Evolutionary conservation across 2,888 invertebrate genomes (phyloP).

Genomic region (Nymphalis polychloros): DNA sequence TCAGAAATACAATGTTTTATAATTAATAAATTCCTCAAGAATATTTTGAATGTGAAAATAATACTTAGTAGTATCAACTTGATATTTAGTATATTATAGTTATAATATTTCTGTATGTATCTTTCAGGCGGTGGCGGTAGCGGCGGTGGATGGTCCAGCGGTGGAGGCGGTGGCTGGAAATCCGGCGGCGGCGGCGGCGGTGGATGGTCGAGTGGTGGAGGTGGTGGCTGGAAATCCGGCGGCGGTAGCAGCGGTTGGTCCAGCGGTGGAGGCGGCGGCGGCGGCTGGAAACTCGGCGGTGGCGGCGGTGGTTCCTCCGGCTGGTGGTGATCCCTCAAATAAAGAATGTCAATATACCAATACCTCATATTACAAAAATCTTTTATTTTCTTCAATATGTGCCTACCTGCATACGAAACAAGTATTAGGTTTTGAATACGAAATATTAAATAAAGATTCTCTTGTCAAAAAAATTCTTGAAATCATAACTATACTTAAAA

Average conservation of each 20-base stretch:
- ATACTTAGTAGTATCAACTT: no score
- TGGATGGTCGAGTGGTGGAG: conserved; percentile 40
- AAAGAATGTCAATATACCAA: conserved; percentile 62
- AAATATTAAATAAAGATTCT: no score
- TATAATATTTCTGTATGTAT: conserved; percentile 21
- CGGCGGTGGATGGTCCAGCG: conserved; percentile 44
- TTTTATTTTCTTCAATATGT: conserved; percentile 15
- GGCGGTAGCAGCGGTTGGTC: conserved; percentile 44
- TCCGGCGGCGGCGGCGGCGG: conserved; percentile 47
- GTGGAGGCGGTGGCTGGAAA: conserved; percentile 54
- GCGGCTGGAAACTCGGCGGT: conserved; percentile 46
- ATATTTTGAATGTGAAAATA: no score
- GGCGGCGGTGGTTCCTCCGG: conserved; percentile 60
- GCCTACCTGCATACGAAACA: no score
- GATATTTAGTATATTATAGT: no score
- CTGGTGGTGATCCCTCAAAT: conserved; percentile 63
- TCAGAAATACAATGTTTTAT: no score
- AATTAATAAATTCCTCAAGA: no score
- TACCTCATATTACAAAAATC: conserved; percentile 50
- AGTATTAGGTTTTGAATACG: no score
- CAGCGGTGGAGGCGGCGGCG: conserved; percentile 47
- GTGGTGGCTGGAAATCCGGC: conserved; percentile 43
- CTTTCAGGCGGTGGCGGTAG: conserved; percentile 49
- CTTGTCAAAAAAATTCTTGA: no score
- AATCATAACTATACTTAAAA: no score